Conservation (phyloP, 2,113 vertebrate species). For the Chrysemys picta region DNA sequence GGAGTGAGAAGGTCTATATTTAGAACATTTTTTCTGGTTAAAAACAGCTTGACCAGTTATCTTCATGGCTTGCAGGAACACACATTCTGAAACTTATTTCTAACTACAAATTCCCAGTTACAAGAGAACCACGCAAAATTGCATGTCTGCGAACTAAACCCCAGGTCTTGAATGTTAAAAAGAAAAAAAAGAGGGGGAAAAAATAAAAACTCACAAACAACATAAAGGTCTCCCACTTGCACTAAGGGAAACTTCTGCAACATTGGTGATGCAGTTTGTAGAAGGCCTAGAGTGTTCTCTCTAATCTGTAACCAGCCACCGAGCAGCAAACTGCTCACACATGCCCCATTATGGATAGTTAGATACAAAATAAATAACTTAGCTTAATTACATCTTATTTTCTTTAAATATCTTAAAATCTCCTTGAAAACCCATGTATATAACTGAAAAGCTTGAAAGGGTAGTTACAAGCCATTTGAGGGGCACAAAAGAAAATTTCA, state of each 20-base stretch:
- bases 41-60: neutral
- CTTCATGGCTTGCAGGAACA: neutral
- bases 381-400: neutral
- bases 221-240: neutral
- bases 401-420: neutral
- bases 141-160: neutral
- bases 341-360: neutral
- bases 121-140: neutral
- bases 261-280: neutral
- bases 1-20: neutral
- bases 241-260: neutral
- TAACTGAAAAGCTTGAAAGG: neutral
- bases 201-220: too few species aligned
- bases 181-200: neutral
- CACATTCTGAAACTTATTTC: neutral
- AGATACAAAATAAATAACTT: neutral
- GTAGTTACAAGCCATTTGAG: neutral
- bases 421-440: neutral
- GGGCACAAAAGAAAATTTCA: neutral
- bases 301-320: neutral
- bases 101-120: neutral
- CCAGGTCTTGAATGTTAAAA: neutral
- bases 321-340: neutral
- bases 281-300: neutral
- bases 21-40: neutral